Base-by-base conservation (phyloP, 2,797 vertebrate species). In the Crenuchus spilurus region DNA sequence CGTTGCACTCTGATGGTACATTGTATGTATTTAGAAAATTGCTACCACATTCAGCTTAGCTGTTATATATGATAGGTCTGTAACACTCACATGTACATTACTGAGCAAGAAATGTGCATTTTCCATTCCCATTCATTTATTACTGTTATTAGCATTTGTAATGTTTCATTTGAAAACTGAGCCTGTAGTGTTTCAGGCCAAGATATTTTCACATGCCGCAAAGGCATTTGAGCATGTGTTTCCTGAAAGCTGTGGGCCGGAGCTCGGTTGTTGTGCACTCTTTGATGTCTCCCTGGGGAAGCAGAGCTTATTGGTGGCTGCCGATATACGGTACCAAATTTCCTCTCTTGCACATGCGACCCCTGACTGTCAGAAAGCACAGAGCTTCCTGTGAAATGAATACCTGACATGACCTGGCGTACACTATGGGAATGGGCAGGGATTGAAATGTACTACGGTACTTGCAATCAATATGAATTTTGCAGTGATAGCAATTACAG, bases 261-360 rank as follows among this genome's bases (percentile, higher is more conserved):
- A 51, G 48, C 48, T 24, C 48, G 4, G 42, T n/a, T 44, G 4
- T 77, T 63, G 30, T 72, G 64, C 63, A 24, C 39, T 55, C 54
- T 73, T 46, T 69, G 20, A 57, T 57, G 16, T 62, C 55, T 63
- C 63, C 63, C 76, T 31, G 16, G 70, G 52, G 70, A 77, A 11
- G 37, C 51, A n/a, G 57, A 55, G 66, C 52, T 77, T 55, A 58
- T 61, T 58, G 24, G n/a, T 63, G 22, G 24, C 37, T 62, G 66
- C 63, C 52, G 62, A 46, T 72, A 48, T 72, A 68, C 54, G 24
- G 71, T 35, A 30, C 70, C 69, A 55, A 18, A 62, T 68, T 72
- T 77, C 70, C 76, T 62, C 64, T 62, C 44, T 67, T 77, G 67
- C 54, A 67, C 63, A 77, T 72, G 68, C 46, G 62, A 60, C 24